Evolutionary conservation across 2,113 vertebrate species (phyloP), one percentile per base, ranked within the genome.

Genomic region (Ammodytes dubius): DNA sequence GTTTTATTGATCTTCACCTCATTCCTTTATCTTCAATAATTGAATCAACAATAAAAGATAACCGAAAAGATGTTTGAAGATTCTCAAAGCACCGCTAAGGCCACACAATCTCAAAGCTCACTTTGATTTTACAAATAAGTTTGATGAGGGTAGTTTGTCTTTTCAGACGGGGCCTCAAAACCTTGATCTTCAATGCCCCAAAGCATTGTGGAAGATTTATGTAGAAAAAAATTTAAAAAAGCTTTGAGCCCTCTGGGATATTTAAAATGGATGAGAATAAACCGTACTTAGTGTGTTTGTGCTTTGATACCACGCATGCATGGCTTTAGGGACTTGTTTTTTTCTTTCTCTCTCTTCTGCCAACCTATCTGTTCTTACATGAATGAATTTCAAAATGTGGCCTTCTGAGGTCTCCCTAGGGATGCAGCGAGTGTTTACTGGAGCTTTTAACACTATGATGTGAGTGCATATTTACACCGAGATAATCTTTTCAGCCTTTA

Each of bases 201-300:
- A 50, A 87, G 79, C 45, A 27, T 49, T 13, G 78, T 59, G 49
- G 45, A 47, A 66, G 46, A 77, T 74, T 54, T n/a, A 4, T 47
- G 1, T 45, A 14, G 63, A 27, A 27, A 27, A 27, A 27, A 27
- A 27, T n/a, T n/a, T n/a, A 75, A 69, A 61, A 15, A 49, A 40
- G 57, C 42, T 52, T 52, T 65, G 59, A 77, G 63, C 76, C 35
- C 50, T 68, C 1, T 4, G 70, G 66, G 19, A 54, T 77, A 56
- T 77, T 67, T 73, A 52, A 82, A 83, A 83, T 82, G 71, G 73
- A 91, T 79, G n/a, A 79, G 74, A 37, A 19, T 39, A 74, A 83
- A 81, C 54, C 43, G 14, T 66, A 19, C 2, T 0, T 52, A 14
- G 12, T 14, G 40, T 67, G 53, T 35, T 75, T 56, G 50, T 13